phyloP scores from a whole-genome alignment of 2,888 invertebrate species.

The Elegia similella region DNA sequence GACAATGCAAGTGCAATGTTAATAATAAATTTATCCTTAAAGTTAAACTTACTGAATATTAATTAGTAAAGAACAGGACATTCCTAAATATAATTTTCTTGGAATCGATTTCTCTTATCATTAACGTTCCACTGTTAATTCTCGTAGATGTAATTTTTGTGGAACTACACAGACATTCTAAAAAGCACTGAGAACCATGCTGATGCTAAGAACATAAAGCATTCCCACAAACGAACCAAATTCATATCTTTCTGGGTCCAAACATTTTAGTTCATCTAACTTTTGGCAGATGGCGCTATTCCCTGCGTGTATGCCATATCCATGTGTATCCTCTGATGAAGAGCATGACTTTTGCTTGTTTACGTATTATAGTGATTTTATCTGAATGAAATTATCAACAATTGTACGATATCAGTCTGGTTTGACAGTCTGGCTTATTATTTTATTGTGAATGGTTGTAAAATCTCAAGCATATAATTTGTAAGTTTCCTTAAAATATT shows the following conservation, averaged over 20 bases:
- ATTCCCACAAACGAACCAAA: background rate
- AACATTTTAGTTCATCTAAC: background rate
- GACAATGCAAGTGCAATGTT: too few relatives aligned
- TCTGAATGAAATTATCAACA: constrained; percentile 12
- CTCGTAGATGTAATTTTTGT: too few relatives aligned
- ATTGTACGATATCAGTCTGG: background rate
- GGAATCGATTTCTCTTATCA: background rate
- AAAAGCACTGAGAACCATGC: background rate
- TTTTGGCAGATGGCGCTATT: constrained; percentile 1
- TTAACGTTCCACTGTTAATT: background rate
- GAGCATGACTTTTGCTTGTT: background rate
- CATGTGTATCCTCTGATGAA: too few relatives aligned
- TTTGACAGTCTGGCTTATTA: background rate
- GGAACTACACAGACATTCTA: too few relatives aligned
- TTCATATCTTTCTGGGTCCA: background rate
- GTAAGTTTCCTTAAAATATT: background rate
- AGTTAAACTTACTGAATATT: too few relatives aligned
- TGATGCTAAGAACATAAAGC: background rate
- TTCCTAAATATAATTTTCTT: background rate
- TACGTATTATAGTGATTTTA: constrained; percentile 1
- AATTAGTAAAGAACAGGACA: too few relatives aligned
- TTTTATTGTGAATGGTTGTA: constrained; percentile 1
- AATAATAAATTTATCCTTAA: too few relatives aligned
- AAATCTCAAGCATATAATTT: background rate
- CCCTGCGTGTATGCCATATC: background rate